A percentile compares a stretch with the other conserved stretches of the same genome.
These are phyloP conservation scores for Drosophila kikkawai DNA, from an alignment of 1,140 invertebrate genomes.

Conservation along the genomic window DNA sequence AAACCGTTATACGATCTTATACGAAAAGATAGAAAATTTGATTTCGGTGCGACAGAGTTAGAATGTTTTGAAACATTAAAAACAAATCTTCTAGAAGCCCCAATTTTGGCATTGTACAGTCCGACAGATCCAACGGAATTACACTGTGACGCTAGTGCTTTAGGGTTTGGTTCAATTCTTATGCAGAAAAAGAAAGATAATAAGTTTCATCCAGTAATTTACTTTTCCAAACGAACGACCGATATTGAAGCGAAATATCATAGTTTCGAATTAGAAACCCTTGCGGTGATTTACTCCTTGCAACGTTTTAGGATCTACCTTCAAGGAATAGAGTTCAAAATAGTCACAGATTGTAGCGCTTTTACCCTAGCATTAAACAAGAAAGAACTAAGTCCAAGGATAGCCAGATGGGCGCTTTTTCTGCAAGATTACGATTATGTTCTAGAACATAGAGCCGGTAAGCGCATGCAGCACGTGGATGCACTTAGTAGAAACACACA, in stretches of 20 bases:
- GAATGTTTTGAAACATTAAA: neutral
- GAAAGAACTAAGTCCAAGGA: neutral
- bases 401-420: neutral
- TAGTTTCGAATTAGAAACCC: neutral
- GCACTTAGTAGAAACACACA: neutral
- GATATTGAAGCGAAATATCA: neutral
- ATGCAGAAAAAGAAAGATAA: conserved; percentile 5
- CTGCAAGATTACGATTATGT: neutral
- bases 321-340: neutral
- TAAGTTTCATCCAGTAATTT: conserved; percentile 4
- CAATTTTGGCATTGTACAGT: neutral
- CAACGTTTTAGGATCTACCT: neutral
- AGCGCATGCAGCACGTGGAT: neutral
- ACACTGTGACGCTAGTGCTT: neutral
- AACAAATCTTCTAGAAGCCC: neutral
- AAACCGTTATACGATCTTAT: conserved; percentile 1
- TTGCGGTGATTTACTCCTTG: neutral
- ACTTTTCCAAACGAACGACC: conserved; percentile 1
- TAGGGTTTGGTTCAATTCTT: neutral
- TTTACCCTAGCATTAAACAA: neutral
- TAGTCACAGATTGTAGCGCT: conserved; percentile 1
- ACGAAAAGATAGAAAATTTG: conserved; percentile 5
- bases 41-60: neutral
- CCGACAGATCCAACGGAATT: neutral
- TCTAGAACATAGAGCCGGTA: conserved; percentile 3